Percentiles rank a stretch among this genome's conserved stretches.
phyloP scores from a whole-genome alignment of 2,113 vertebrate genomes.

The Pseudois nayaur region DNA sequence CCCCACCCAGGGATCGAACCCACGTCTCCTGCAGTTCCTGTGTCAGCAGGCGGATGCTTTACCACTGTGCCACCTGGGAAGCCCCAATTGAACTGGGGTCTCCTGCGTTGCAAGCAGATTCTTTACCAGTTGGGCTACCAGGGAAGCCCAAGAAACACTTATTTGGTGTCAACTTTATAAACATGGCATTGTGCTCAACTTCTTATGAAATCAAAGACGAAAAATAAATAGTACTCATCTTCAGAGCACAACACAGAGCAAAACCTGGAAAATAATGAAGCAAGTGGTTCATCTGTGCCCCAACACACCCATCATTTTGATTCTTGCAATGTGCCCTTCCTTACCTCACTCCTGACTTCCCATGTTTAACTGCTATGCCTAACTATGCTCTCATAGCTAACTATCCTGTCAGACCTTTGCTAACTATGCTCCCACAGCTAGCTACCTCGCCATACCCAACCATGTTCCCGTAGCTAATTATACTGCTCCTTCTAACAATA shows the following conservation, averaged over 20 bases:
- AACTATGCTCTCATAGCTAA: neutral
- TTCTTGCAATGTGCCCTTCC: neutral
- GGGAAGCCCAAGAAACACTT: neutral
- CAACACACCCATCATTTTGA: neutral
- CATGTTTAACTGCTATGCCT: neutral
- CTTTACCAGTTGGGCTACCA: neutral
- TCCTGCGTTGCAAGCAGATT: neutral
- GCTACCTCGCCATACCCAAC: neutral
- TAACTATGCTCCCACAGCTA: neutral
- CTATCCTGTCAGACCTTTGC: neutral
- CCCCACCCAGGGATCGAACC: neutral
- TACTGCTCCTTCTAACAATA: neutral
- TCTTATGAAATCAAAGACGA: neutral
- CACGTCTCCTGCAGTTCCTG: fast-evolving
- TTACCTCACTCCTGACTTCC: neutral
- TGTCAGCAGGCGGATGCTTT: neutral
- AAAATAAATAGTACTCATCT: neutral
- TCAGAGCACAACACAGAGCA: neutral
- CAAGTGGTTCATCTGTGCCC: neutral
- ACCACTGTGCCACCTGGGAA: neutral
- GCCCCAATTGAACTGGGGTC: neutral
- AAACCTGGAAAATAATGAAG: neutral
- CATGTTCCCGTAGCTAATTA: neutral
- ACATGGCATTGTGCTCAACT: neutral
- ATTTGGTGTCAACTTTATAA: neutral